A percentile compares a stretch with the other conserved stretches of the same genome.
Conservation (phyloP, 1,140 invertebrate species). For the Polypedilum vanderplanki region DNA sequence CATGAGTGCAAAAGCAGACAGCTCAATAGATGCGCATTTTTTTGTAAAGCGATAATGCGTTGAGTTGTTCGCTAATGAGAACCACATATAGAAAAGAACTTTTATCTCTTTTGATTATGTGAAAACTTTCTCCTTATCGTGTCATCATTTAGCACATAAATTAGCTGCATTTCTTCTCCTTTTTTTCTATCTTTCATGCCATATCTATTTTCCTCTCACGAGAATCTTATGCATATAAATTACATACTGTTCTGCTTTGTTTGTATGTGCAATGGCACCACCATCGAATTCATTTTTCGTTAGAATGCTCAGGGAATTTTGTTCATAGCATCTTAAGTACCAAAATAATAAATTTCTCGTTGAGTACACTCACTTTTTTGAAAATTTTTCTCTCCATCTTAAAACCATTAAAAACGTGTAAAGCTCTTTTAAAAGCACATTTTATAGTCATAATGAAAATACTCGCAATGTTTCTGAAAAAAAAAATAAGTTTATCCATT, state of each 20-base stretch:
- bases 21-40: background rate
- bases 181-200: background rate
- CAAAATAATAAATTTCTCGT: background rate
- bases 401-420: slow-evolving; percentile 1
- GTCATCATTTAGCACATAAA: slow-evolving; percentile 2
- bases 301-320: background rate
- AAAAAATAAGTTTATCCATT: background rate
- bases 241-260: no score
- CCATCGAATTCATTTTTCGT: background rate
- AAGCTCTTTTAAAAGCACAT: background rate
- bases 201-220: no score
- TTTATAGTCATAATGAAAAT: slow-evolving; percentile 20
- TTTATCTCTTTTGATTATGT: background rate
- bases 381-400: background rate
- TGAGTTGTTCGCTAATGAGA: background rate
- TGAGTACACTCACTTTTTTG: background rate
- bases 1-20: background rate
- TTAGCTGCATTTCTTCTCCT: background rate
- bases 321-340: background rate
- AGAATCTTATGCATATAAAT: no score
- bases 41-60: background rate
- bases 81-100: background rate
- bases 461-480: background rate
- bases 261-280: no score
- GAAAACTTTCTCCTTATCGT: background rate